phyloP scores from a whole-genome alignment of 2,888 invertebrate genomes.

The Aricia artaxerxes region DNA sequence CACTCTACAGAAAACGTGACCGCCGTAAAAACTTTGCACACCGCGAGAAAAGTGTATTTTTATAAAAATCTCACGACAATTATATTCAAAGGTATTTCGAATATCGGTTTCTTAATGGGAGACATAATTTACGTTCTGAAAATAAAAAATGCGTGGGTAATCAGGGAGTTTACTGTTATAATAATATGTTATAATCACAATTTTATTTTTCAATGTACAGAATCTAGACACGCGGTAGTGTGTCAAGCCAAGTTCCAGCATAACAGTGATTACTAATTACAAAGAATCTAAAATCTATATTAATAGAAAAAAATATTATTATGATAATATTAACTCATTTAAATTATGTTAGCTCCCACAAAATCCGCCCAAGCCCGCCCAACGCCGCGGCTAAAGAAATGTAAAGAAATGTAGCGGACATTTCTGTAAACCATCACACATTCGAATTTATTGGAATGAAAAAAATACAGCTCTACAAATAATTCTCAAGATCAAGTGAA shows the following conservation, averaged over 20 bases:
- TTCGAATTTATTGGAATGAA: neutral
- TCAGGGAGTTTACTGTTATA: neutral
- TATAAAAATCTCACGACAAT: neutral
- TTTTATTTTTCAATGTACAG: neutral
- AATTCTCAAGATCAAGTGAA: neutral
- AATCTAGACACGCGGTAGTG: too few relatives aligned
- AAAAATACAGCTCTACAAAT: neutral
- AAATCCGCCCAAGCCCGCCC: too few relatives aligned
- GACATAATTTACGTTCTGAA: neutral
- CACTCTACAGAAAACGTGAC: neutral
- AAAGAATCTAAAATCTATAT: too few relatives aligned
- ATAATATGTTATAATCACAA: neutral
- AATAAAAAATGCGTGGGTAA: slow-evolving; percentile 12
- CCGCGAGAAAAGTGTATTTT: neutral
- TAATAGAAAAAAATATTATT: too few relatives aligned
- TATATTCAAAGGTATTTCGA: neutral
- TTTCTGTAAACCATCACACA: too few relatives aligned
- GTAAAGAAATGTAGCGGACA: too few relatives aligned
- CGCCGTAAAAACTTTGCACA: neutral
- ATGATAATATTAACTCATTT: too few relatives aligned
- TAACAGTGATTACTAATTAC: too few relatives aligned
- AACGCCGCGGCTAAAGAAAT: too few relatives aligned
- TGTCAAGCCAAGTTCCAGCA: too few relatives aligned
- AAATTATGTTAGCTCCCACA: too few relatives aligned
- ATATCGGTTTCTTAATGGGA: slow-evolving; percentile 17